Conservation (phyloP, 2,113 vertebrate species). For the Nymphicus hollandicus region DNA sequence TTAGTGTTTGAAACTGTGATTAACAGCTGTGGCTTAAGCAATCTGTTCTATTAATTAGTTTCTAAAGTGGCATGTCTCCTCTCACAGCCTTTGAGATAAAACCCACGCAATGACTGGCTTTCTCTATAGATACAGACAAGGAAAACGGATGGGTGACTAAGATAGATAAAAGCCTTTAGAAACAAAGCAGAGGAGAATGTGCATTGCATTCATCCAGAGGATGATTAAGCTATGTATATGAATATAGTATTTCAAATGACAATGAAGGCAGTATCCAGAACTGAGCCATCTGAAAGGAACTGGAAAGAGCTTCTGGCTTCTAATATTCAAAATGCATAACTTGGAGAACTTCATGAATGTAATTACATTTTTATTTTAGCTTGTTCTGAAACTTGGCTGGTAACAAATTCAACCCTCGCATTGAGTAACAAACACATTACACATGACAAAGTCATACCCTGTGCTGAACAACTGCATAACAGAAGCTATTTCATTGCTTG, state of each 20-base stretch:
- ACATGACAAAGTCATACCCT: background rate
- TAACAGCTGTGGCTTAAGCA: background rate
- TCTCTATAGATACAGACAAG: background rate
- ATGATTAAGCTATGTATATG: background rate
- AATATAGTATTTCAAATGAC: background rate
- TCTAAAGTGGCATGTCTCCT: background rate
- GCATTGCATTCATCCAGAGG: background rate
- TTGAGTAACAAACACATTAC: background rate
- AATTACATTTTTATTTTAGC: background rate
- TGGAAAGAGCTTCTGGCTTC: background rate
- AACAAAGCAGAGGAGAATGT: background rate
- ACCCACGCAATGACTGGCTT: background rate
- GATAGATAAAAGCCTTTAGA: background rate
- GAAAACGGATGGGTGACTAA: background rate
- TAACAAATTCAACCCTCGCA: rapidly evolving
- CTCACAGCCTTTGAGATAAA: background rate
- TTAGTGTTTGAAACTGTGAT: background rate
- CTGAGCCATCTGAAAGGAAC: background rate
- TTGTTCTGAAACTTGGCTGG: background rate
- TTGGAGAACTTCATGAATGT: background rate
- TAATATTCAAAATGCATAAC: background rate
- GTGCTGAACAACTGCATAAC: background rate
- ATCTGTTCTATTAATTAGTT: background rate
- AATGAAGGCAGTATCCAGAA: background rate
- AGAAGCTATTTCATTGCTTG: background rate